phyloP scores from a whole-genome alignment of 2,888 invertebrate genomes.

The Homarus gammarus region DNA sequence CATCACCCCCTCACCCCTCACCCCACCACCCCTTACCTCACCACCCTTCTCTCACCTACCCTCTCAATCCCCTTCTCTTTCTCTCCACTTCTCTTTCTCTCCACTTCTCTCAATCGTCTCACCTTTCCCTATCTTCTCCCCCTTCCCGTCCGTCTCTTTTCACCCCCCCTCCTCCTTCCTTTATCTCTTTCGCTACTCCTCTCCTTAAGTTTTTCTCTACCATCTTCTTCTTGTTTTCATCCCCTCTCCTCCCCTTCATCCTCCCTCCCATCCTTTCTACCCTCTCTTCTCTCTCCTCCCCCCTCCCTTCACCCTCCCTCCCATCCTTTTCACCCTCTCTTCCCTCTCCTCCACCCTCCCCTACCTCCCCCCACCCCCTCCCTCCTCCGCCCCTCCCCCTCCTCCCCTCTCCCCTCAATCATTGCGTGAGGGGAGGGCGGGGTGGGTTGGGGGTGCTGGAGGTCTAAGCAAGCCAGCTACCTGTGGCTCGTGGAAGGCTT shows the following conservation, averaged over 20 bases:
- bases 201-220: no score
- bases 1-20: not conserved
- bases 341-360: not conserved
- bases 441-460: not conserved
- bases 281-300: not conserved
- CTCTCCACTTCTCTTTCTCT: no score
- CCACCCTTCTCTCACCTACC: not conserved
- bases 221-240: no score
- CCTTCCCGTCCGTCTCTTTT: no score
- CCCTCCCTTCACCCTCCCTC: not conserved
- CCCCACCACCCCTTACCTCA: not conserved
- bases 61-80: not conserved
- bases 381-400: not conserved
- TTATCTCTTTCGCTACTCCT: no score
- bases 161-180: no score
- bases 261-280: not conserved
- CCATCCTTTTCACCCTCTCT: no score
- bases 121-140: no score
- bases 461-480: constrained; percentile 12
- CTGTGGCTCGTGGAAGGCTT: constrained; percentile 31
- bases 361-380: not conserved
- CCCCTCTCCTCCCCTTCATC: not conserved
- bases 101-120: no score
- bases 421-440: not conserved
- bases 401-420: not conserved